Evolutionary conservation across 2,888 invertebrate genomes (phyloP).

Genomic region (Crossocerus cetratus): DNA sequence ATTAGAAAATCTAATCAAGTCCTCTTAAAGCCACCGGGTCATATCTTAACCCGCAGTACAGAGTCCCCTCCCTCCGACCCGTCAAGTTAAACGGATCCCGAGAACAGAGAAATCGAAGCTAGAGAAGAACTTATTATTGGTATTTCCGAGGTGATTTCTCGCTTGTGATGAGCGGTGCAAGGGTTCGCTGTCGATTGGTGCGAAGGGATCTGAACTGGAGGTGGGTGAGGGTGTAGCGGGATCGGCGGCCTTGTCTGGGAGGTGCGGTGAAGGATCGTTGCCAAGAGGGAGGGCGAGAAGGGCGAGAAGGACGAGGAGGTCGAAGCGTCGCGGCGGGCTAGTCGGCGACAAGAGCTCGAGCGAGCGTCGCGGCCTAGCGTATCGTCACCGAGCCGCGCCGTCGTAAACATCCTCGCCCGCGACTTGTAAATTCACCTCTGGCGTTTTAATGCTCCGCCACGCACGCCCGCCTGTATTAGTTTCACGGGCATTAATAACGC

Average conservation of each 20-base stretch:
- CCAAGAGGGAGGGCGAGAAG: constrained; percentile 45
- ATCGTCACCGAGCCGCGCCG: constrained; percentile 59
- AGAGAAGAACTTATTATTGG: too few relatives aligned
- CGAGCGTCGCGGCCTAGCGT: constrained; percentile 58
- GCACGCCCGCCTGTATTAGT: constrained; percentile 70
- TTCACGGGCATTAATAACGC: constrained; percentile 75
- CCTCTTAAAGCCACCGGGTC: too few relatives aligned
- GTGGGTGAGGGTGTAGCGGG: constrained; percentile 41
- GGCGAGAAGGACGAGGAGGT: constrained; percentile 14
- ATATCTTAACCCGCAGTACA: too few relatives aligned
- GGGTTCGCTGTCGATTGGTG: too few relatives aligned
- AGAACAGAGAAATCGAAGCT: too few relatives aligned
- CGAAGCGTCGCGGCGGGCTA: not conserved
- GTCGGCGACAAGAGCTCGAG: constrained; percentile 35
- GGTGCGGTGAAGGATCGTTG: constrained; percentile 60
- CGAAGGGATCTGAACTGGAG: too few relatives aligned
- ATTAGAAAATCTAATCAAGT: not conserved
- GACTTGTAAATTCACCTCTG: constrained; percentile 72
- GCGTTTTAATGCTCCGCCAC: constrained; percentile 74
- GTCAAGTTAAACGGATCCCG: too few relatives aligned
- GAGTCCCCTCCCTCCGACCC: too few relatives aligned
- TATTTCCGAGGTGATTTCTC: too few relatives aligned
- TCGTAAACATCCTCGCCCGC: constrained; percentile 72
- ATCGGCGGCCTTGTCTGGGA: constrained; percentile 56
- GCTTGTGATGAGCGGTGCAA: too few relatives aligned